Conservation (phyloP, 2,797 vertebrate genomes). For the Ptychobarbus kaznakovi region DNA sequence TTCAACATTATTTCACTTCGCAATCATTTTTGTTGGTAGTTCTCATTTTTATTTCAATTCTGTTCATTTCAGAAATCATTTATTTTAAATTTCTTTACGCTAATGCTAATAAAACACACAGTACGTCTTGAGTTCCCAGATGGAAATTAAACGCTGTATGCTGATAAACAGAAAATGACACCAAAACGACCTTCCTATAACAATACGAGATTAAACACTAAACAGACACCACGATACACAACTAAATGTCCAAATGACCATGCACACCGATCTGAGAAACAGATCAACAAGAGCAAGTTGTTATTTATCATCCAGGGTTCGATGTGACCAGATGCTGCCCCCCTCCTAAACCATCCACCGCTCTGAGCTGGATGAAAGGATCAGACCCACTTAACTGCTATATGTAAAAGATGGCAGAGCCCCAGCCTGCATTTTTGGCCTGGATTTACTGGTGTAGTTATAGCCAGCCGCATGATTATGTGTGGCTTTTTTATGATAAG, state of each 20-base stretch:
- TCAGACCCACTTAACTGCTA: slow-evolving; percentile 60
- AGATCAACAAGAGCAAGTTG: slow-evolving; percentile 10
- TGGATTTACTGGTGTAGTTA: slow-evolving; percentile 63
- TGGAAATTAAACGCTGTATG: background rate
- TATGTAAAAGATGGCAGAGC: slow-evolving; percentile 54
- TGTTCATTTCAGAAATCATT: background rate
- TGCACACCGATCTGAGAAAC: slow-evolving; percentile 14
- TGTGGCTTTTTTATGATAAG: slow-evolving; percentile 52
- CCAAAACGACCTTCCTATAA: background rate
- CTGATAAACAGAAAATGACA: background rate
- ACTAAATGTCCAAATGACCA: background rate
- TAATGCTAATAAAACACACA: background rate
- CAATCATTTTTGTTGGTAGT: background rate
- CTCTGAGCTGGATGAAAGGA: slow-evolving; percentile 50
- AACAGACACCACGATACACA: background rate
- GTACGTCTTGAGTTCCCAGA: background rate
- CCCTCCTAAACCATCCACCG: slow-evolving; percentile 14
- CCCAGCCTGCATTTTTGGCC: slow-evolving; percentile 40
- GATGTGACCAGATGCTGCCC: slow-evolving; percentile 46
- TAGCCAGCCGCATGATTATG: slow-evolving; percentile 52
- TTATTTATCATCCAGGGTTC: slow-evolving; percentile 35
- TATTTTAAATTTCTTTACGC: background rate
- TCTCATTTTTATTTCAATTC: background rate
- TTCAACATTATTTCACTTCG: background rate
- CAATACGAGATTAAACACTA: background rate